Percentiles rank a stretch among this genome's conserved stretches.
These are phyloP conservation scores for Sebastes steindachneri DNA, from an alignment of 2,797 vertebrate genomes.

Conservation along the genomic window DNA sequence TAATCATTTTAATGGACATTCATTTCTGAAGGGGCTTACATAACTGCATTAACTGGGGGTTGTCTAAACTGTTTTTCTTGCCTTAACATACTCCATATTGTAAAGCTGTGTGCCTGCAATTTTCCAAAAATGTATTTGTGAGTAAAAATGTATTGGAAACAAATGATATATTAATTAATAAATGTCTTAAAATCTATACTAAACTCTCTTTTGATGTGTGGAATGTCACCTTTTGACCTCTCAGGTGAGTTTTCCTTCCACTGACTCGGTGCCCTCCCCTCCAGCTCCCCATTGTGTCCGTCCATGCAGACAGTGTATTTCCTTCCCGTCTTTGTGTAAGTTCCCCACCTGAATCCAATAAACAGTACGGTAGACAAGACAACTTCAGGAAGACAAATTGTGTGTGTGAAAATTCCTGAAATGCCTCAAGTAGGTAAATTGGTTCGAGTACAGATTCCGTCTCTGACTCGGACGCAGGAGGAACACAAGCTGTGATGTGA, in stretches of 20 bases:
- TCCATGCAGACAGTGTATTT: constrained; percentile 42
- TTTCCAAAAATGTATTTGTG: neutral
- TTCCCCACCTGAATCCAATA: constrained; percentile 52
- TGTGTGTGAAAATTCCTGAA: constrained; percentile 51
- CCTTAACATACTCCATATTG: neutral
- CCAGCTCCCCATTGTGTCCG: constrained; percentile 38
- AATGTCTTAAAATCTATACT: neutral
- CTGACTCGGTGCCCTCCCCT: constrained; percentile 10
- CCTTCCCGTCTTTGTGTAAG: constrained; percentile 72
- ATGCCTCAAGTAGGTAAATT: constrained; percentile 40
- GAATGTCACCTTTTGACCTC: constrained; percentile 49
- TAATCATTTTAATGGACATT: constrained; percentile 2
- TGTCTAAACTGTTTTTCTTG: neutral
- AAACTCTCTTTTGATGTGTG: neutral
- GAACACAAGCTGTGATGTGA: constrained; percentile 29
- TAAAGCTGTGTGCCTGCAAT: neutral
- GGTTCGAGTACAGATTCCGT: constrained; percentile 35
- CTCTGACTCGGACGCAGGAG: neutral
- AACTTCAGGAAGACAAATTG: constrained; percentile 24
- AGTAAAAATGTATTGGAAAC: neutral
- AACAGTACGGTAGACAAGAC: constrained; percentile 20
- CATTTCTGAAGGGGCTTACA: neutral
- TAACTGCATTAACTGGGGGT: neutral
- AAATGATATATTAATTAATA: neutral
- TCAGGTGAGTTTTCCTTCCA: constrained; percentile 49